These are phyloP conservation scores for Palythoa grandis DNA, from an alignment of 92 coral and sea anemone species.

Conservation along the genomic window DNA sequence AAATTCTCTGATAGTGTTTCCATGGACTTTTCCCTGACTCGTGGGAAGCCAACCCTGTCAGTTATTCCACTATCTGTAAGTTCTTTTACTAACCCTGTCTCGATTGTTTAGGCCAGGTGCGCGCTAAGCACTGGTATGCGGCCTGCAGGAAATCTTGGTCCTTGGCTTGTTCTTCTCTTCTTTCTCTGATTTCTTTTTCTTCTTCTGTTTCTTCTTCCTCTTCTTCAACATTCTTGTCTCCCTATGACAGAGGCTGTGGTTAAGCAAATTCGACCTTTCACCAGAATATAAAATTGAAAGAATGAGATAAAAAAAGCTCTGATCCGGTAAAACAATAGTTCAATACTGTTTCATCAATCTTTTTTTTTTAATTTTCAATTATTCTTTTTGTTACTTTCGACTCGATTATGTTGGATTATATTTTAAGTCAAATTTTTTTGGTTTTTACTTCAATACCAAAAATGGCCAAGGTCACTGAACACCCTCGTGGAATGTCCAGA, in stretches of 20 bases:
- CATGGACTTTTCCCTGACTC: no score
- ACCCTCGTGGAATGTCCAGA: no score
- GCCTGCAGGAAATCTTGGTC: slow-evolving; percentile 72
- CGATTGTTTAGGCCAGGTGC: slow-evolving; percentile 77
- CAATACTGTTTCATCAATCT: no score
- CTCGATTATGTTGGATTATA: no score
- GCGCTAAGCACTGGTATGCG: slow-evolving; percentile 85
- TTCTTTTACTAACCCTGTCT: slow-evolving; percentile 57
- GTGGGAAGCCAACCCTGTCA: no score
- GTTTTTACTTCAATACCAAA: no score
- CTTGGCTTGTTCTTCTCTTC: slow-evolving; percentile 67
- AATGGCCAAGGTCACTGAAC: no score
- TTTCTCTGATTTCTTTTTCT: slow-evolving; percentile 57
- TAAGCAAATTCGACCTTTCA: neutral
- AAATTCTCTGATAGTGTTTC: no score
- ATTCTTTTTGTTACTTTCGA: no score
- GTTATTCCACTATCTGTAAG: neutral
- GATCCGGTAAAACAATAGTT: neutral
- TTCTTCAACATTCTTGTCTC: slow-evolving; percentile 48
- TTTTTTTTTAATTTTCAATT: no score
- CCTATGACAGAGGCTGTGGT: neutral
- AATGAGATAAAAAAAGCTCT: neutral
- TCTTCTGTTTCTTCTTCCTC: slow-evolving; percentile 47
- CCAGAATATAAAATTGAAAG: no score
- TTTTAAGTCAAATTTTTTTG: no score